Conservation (phyloP, 2,113 vertebrate species). For the Shinisaurus crocodilurus region DNA sequence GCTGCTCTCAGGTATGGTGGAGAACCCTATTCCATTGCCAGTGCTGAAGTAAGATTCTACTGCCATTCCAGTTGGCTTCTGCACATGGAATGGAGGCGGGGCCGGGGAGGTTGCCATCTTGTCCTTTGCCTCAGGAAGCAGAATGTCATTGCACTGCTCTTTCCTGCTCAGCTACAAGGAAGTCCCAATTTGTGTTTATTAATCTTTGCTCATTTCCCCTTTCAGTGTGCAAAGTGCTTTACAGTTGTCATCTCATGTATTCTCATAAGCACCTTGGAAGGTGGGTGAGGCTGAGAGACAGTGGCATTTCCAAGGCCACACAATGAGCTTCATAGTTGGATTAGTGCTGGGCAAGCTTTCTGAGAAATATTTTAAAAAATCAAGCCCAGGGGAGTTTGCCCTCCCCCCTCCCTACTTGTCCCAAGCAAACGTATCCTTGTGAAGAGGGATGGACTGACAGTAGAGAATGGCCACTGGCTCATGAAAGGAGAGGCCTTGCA, state of each 20-base stretch:
- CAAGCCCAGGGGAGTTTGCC: background rate
- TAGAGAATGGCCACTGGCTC: background rate
- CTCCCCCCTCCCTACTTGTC: background rate
- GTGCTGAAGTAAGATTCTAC: too few species aligned
- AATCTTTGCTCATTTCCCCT: background rate
- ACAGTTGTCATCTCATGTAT: background rate
- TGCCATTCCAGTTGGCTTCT: too few species aligned
- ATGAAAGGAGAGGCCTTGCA: background rate
- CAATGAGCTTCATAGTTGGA: background rate
- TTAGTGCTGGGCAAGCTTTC: too few species aligned
- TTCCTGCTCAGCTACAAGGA: too few species aligned
- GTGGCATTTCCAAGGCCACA: background rate
- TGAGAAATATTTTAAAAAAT: too few species aligned
- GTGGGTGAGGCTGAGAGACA: background rate
- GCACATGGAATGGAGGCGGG: too few species aligned
- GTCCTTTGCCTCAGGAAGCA: too few species aligned
- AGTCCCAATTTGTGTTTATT: too few species aligned
- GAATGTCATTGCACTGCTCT: too few species aligned
- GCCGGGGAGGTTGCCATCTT: too few species aligned
- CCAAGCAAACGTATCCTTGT: background rate
- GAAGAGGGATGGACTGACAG: background rate
- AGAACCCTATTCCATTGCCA: too few species aligned
- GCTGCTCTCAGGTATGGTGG: too few species aligned
- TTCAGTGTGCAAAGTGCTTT: background rate
- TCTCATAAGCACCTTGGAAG: background rate